Evolutionary conservation across 2,888 invertebrate genomes (phyloP), one percentile per base, ranked within the genome.

Genomic region (Horisme vitalbata): DNA sequence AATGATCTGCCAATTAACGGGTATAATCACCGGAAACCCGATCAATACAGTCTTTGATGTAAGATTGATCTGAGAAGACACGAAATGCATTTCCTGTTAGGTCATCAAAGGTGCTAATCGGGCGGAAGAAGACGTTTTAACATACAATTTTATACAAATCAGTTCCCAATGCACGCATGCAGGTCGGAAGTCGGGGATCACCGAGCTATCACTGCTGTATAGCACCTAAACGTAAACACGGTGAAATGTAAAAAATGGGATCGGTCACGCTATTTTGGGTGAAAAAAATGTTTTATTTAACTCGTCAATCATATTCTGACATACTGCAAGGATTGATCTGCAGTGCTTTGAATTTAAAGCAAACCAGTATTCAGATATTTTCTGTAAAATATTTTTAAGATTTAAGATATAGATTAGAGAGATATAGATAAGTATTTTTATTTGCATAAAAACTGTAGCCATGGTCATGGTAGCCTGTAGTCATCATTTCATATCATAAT

Each of bases 161-260:
- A 65, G 65, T 65, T 65, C 52, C 60, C 57, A 57, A 48, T 52
- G 49, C 79, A 79, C 74, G 76, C 79, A 59, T 79, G 45, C 55
- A n/a, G n/a, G 47, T 68, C 77, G 80, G 81, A 80, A 82, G 75
- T 67, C 28, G 60, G 41, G 50, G 58, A 68, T 78, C 69, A 75
- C 34, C 10, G 13, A 35, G 41, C 45, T 56, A 53, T 43, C 52
- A 59, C 53, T 55, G 53, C 55, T 32, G 49, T 61, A 61, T 54
- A 59, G 28, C 51, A 44, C 41, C 32, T 28, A 33, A 36, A 47
- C 45, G 44, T 46, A 41, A 49, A 49, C 39, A 49, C 33, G 13
- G 34, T 44, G 45, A 48, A 53, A 49, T 47, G 49, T 52, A 26
- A 41, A 46, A 52, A 44, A 48, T 51, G 38, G 38, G 21, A 41